Evolutionary conservation across 2,888 invertebrate genomes (phyloP), one percentile per base, ranked within the genome.

Genomic region (Leucania comma): DNA sequence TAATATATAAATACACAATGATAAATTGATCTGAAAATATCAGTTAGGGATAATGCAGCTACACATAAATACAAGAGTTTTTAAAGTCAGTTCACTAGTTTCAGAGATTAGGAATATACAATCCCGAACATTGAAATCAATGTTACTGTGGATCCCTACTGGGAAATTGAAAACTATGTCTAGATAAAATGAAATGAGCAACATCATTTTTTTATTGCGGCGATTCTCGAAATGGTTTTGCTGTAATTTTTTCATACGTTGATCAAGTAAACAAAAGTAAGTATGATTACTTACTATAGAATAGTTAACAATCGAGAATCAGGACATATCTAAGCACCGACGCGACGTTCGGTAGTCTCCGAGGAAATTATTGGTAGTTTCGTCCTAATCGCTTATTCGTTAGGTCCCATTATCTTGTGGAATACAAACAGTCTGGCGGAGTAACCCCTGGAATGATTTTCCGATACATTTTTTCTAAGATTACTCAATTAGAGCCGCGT

Each of bases 351-450:
- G 26, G 24, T 29, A 61, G 50, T 62, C 48, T 42, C 46, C 10
- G 54, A 69, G 66, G 62, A 69, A 72, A 78, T 78, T 71, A 73
- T 62, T 62, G 67, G 56, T 64, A 64, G 71, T 78, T 70, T 72
- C 53, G 35, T 26, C 64, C 51, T 68, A 78, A 78, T 81, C 20
- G 59, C 60, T 59, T 29, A 56, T 67, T 82, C 82, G 72, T 82
- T 82, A 82, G 84, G 62, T 58, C 29, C 71, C 65, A 84, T 82
- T 82, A 61, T 84, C 60, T 48, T 51, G 56, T 51, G 35, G 38
- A 60, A 54, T 51, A 72, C 67, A 80, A 60, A 70, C 71, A 57
- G 78, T 81, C 70, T 75, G 63, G 63, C 61, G 48, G 29, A 46
- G 67, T 74, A 64, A 67, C 63, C 58, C 59, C 46, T 69, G 51